These are phyloP conservation scores for Pediacus dermestoides DNA, from an alignment of 2,888 invertebrate species.

Conservation along the genomic window DNA sequence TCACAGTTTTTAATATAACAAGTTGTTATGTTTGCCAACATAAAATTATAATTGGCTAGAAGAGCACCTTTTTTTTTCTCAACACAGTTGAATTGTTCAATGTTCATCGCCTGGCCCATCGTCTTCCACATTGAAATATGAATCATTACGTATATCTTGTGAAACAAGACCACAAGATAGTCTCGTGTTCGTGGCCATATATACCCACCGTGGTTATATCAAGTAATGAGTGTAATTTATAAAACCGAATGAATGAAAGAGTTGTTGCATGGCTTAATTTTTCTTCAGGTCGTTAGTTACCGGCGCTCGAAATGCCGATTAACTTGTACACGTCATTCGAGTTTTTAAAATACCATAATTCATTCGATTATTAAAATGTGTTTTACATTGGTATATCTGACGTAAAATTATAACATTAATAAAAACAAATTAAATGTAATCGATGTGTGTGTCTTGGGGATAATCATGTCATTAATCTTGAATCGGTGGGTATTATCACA, in stretches of 20 bases:
- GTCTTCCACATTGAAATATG: slow-evolving; percentile 21
- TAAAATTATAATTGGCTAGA: no score
- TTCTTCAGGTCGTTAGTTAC: slow-evolving; percentile 44
- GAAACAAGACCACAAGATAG: slow-evolving; percentile 13
- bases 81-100: no score
- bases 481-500: no score
- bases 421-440: slow-evolving; percentile 25
- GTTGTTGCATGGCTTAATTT: slow-evolving; percentile 42
- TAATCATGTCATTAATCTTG: no score
- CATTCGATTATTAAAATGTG: slow-evolving; percentile 35
- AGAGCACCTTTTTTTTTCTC: no score
- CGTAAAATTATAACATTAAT: slow-evolving; percentile 32
- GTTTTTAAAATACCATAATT: slow-evolving; percentile 35
- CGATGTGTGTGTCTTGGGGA: slow-evolving; percentile 13
- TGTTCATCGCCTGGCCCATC: no score
- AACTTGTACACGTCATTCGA: slow-evolving; percentile 40
- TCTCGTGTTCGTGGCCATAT: slow-evolving; percentile 24
- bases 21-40: no score
- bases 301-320: slow-evolving; percentile 37
- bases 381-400: slow-evolving; percentile 28
- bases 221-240: slow-evolving; percentile 43
- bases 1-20: no score
- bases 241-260: slow-evolving; percentile 39
- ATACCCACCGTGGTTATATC: slow-evolving; percentile 38
- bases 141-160: slow-evolving; percentile 22